phyloP scores from a whole-genome alignment of 2,888 invertebrate genomes.

The Hydraecia micacea region DNA sequence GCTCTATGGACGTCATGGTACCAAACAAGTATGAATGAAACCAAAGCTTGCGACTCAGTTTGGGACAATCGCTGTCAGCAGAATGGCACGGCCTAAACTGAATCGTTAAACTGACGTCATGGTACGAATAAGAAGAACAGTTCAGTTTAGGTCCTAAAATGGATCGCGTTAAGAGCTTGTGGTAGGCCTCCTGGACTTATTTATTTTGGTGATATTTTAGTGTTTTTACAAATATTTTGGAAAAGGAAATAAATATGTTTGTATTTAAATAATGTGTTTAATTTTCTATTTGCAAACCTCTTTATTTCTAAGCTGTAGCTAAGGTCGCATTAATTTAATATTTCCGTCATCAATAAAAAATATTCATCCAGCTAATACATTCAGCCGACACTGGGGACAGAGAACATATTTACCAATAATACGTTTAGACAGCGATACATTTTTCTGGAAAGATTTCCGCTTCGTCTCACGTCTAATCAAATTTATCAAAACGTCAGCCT shows the following conservation, averaged over 20 bases:
- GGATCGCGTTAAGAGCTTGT: too few relatives aligned
- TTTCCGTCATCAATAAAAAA: slow-evolving; percentile 40
- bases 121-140: too few relatives aligned
- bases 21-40: too few relatives aligned
- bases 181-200: too few relatives aligned
- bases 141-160: too few relatives aligned
- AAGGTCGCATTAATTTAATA: slow-evolving; percentile 45
- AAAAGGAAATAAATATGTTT: too few relatives aligned
- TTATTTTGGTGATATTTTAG: too few relatives aligned
- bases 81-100: too few relatives aligned
- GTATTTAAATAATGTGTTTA: neutral
- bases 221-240: neutral
- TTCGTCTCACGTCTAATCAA: slow-evolving; percentile 60
- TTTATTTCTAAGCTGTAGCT: neutral
- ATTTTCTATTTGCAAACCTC: neutral
- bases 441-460: slow-evolving; percentile 31
- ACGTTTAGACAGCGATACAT: slow-evolving; percentile 43
- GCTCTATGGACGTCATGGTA: too few relatives aligned
- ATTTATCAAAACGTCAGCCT: slow-evolving; percentile 56
- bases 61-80: too few relatives aligned
- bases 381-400: slow-evolving; percentile 20
- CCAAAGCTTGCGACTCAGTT: too few relatives aligned
- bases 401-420: slow-evolving; percentile 58
- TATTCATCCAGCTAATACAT: slow-evolving; percentile 45
- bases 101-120: too few relatives aligned